phyloP scores from a whole-genome alignment of 2,888 invertebrate species.

The Scotopteryx bipunctaria region DNA sequence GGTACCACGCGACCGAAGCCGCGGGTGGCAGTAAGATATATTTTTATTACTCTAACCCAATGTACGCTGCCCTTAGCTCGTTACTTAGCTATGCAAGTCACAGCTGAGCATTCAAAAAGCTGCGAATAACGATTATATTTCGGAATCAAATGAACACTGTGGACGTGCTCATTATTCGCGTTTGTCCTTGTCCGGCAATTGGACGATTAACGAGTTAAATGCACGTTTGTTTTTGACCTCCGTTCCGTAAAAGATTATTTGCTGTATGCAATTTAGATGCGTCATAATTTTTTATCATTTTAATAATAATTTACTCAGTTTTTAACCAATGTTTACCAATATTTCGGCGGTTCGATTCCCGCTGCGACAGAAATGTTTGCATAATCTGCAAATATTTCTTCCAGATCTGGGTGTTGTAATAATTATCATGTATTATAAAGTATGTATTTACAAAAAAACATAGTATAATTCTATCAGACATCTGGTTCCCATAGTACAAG shows the following conservation, averaged over 20 bases:
- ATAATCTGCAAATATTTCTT: no score
- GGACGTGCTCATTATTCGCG: slow-evolving; percentile 26
- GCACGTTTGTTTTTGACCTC: slow-evolving; percentile 23
- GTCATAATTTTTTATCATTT: neutral
- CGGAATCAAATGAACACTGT: slow-evolving; percentile 53
- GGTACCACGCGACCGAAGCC: no score
- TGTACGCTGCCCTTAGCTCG: slow-evolving; percentile 12
- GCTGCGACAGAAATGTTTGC: no score
- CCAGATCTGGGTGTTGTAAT: no score
- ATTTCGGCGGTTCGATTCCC: no score
- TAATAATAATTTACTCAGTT: no score
- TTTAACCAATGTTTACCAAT: no score
- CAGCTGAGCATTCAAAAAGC: slow-evolving; percentile 54
- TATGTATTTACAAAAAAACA: no score
- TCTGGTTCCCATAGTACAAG: no score
- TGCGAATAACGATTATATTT: slow-evolving; percentile 65
- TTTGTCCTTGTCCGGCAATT: slow-evolving; percentile 16
- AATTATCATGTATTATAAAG: no score
- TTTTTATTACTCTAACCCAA: neutral
- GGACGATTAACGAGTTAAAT: slow-evolving; percentile 26
- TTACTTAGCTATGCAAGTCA: slow-evolving; percentile 38
- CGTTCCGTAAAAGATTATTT: slow-evolving; percentile 4
- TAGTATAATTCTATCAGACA: no score
- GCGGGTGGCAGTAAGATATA: no score
- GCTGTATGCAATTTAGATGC: neutral